A percentile compares a stretch with the other conserved stretches of the same genome.
Conservation (phyloP, 2,113 vertebrate species). For the Saccopteryx bilineata region DNA sequence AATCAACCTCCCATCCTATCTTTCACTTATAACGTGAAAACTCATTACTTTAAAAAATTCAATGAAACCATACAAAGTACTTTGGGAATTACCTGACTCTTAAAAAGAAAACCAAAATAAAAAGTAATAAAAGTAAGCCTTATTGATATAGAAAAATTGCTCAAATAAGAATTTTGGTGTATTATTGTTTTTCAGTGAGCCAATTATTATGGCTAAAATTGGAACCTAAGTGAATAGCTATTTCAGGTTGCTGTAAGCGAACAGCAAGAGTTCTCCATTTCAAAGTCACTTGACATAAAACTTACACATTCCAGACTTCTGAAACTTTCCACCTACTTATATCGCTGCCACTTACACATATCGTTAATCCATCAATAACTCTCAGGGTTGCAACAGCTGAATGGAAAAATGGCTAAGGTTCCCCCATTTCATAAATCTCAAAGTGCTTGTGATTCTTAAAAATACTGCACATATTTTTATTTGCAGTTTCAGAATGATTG, state of each 20-base stretch:
- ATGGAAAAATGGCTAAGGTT: constrained; percentile 80
- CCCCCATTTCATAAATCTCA: constrained; percentile 83
- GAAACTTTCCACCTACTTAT: constrained; percentile 82
- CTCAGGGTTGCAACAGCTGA: constrained; percentile 73
- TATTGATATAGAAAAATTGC: constrained; percentile 65
- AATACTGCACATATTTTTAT: constrained; percentile 79
- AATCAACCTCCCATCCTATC: constrained; percentile 60
- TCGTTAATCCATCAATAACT: constrained; percentile 85
- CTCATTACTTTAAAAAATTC: constrained; percentile 69
- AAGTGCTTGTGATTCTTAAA: constrained; percentile 79
- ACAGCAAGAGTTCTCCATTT: constrained; percentile 59
- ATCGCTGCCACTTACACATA: constrained; percentile 80
- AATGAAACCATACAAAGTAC: constrained; percentile 69
- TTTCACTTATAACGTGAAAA: constrained; percentile 73
- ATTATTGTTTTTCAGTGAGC: constrained; percentile 79
- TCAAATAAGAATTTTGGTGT: constrained; percentile 64
- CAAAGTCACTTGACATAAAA: constrained; percentile 75
- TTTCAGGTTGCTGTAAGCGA: constrained; percentile 76
- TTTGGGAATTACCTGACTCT: constrained; percentile 62
- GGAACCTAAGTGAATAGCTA: constrained; percentile 69
- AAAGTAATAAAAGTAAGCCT: constrained; percentile 72
- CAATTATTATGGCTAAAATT: constrained; percentile 72
- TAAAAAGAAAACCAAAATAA: constrained; percentile 71
- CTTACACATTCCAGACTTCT: constrained; percentile 83
- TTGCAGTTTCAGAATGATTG: constrained; percentile 80